Conservation (phyloP, 2,113 vertebrate genomes). For the Sceloporus tristichus region DNA sequence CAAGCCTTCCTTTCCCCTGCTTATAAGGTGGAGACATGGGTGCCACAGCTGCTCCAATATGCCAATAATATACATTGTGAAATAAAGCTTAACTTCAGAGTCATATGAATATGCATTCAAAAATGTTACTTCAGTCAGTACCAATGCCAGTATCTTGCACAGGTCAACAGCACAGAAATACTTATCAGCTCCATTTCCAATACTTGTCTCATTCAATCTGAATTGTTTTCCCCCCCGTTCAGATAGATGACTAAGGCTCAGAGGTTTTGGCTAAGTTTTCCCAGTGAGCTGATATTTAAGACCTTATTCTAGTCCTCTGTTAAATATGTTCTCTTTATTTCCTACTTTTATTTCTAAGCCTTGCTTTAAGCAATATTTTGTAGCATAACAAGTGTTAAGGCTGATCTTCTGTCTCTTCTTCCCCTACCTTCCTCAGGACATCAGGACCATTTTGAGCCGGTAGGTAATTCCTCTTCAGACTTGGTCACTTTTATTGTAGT, state of each 20-base stretch:
- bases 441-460: conserved; percentile 22
- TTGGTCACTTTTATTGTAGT: too few species aligned
- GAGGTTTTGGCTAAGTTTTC: not conserved
- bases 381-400: not conserved
- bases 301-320: not conserved
- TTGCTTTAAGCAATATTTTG: not conserved
- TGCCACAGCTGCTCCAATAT: too few species aligned
- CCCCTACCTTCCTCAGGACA: not conserved
- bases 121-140: not conserved
- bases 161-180: not conserved
- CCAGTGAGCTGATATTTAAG: not conserved
- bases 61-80: not conserved
- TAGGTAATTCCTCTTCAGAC: not conserved
- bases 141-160: not conserved
- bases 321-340: not conserved
- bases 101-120: not conserved
- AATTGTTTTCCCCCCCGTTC: too few species aligned
- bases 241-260: not conserved
- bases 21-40: too few species aligned
- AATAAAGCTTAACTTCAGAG: not conserved
- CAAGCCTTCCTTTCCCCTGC: not conserved
- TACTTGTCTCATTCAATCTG: not conserved
- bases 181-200: not conserved
- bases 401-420: conserved; percentile 1
- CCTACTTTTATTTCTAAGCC: not conserved